Evolutionary conservation across 1,140 invertebrate species (phyloP).

Genomic region (Sarcophaga peregrina): DNA sequence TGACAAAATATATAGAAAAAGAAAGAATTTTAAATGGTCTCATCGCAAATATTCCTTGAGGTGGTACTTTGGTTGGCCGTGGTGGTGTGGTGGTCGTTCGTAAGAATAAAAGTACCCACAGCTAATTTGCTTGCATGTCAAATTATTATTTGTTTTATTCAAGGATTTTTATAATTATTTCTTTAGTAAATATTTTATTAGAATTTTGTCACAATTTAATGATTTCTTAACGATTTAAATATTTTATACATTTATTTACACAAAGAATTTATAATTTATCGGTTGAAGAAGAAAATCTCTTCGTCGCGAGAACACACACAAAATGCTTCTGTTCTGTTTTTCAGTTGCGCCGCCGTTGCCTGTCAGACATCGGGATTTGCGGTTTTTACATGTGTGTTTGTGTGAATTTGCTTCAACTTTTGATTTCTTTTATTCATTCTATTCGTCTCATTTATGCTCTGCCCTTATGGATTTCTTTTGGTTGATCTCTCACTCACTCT

Average conservation of each 20-base stretch:
- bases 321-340: slow-evolving; percentile 53
- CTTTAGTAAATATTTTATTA: slow-evolving; percentile 21
- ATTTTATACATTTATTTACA: slow-evolving; percentile 33
- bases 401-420: slow-evolving; percentile 1
- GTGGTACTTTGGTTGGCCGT: neutral
- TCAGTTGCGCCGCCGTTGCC: slow-evolving; percentile 40
- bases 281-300: slow-evolving; percentile 60
- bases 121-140: neutral
- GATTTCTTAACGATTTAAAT: slow-evolving; percentile 33
- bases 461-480: neutral
- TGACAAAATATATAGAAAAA: neutral
- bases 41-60: neutral
- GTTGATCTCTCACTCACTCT: neutral
- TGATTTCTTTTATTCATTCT: slow-evolving; percentile 4
- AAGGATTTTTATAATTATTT: neutral
- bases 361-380: slow-evolving; percentile 40
- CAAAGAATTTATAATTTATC: slow-evolving; percentile 37
- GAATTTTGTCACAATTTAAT: slow-evolving; percentile 29
- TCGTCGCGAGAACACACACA: slow-evolving; percentile 63
- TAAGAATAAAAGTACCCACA: neutral
- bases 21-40: too few species aligned
- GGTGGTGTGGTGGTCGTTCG: neutral
- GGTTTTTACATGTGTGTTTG: slow-evolving; percentile 23
- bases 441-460: neutral
- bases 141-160: neutral